Conservation (phyloP, 2,797 vertebrate species). For the Falco naumanni region DNA sequence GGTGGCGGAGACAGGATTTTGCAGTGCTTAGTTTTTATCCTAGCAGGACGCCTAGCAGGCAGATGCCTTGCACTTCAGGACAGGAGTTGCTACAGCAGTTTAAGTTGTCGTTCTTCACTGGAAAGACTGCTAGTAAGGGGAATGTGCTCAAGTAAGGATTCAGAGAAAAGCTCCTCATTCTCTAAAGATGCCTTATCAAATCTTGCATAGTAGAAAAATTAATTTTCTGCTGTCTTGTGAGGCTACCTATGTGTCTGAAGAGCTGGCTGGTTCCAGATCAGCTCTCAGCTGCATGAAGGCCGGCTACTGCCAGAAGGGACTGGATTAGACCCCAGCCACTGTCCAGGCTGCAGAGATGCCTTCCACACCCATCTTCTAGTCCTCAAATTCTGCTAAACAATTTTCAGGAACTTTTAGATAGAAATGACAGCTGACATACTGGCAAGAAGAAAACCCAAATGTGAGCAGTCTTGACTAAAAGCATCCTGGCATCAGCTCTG, state of each 20-base stretch:
- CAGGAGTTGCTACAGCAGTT: neutral
- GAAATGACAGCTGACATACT: neutral
- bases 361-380: neutral
- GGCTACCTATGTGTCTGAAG: neutral
- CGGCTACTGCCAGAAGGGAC: neutral
- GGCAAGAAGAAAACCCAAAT: neutral
- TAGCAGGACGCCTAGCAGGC: neutral
- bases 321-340: neutral
- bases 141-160: neutral
- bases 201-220: neutral
- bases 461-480: neutral
- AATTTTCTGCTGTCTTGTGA: neutral
- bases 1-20: neutral
- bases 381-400: neutral
- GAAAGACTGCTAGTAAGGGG: neutral
- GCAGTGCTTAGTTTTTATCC: neutral
- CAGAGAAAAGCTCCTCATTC: neutral
- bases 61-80: neutral
- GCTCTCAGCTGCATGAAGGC: neutral
- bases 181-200: neutral
- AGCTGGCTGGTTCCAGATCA: neutral
- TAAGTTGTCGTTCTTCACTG: neutral
- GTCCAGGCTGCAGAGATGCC: accelerated
- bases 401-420: neutral
- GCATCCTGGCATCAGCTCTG: neutral